Evolutionary conservation across 2,797 vertebrate genomes (phyloP), one percentile per base, ranked within the genome.

Genomic region (Propithecus deckenii): DNA sequence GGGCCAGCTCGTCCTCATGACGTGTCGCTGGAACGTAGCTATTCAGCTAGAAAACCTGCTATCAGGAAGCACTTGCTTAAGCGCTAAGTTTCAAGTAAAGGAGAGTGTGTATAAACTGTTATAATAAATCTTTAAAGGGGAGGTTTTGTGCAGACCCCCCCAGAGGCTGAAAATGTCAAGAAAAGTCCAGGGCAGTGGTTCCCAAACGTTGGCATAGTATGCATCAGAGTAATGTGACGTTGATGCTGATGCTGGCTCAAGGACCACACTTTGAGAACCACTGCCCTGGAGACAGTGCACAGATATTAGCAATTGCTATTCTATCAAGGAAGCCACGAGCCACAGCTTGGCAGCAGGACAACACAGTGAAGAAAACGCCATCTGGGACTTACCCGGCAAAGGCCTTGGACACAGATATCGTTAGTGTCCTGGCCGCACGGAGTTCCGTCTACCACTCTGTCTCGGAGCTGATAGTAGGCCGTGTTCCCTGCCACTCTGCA

Each of bases 401-500:
- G 99, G 98, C 99, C 99, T 98, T 99, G 99, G 89, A 99, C 99
- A 22, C 99, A 99, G 99, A 99, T 99, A 98, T 99, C 99, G 0
- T 99, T 99, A 11, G 99, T 99, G 97, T 99, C 99, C 3, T 99
- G 99, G 97, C 99, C 99, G 9, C 99, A 99, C 0, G 99, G 99
- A 0, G 99, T 99, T 57, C 99, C 99, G 7, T 99, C 99, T 3
- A 99, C 99, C 98, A 99, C 99, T 75, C 99, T 98, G 98, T 99
- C 99, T 99, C 99, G 99, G 98, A 99, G 99, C 98, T 99, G 99
- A 98, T 99, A 99, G 98, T 99, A 99, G 35, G 99, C 99, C 0
- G 99, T 99, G 98, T 99, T 99, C 93, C 99, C 99, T 0, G 99
- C 99, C 96, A 99, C 99, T 79, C 99, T 99, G 99, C 99, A 99